Percentiles rank a stretch among this genome's conserved stretches.
These are phyloP conservation scores for Hylyphantes graminicola DNA, from an alignment of 1,140 invertebrate genomes.

Conservation along the genomic window DNA sequence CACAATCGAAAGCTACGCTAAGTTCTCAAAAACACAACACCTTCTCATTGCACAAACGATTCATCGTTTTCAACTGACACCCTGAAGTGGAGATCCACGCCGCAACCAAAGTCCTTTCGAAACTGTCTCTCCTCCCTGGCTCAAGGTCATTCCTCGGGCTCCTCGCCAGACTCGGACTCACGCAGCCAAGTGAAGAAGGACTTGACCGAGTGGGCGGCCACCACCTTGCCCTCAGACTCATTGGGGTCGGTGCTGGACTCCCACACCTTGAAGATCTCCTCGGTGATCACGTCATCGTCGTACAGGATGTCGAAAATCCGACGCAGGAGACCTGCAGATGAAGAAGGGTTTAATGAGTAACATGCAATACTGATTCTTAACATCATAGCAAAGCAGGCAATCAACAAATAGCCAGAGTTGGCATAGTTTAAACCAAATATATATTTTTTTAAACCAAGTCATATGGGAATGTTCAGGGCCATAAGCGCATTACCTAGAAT, in stretches of 20 bases:
- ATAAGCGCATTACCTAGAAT: no score
- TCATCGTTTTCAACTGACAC: slow-evolving; percentile 15
- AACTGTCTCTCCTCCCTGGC: no score
- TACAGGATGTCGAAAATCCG: slow-evolving; percentile 73
- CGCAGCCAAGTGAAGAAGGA: slow-evolving; percentile 74
- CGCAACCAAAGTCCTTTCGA: slow-evolving; percentile 4
- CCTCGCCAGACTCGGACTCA: slow-evolving; percentile 70
- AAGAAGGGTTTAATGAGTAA: background rate
- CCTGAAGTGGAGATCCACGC: slow-evolving; percentile 30
- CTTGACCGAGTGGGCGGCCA: slow-evolving; percentile 72
- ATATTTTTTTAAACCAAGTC: no score
- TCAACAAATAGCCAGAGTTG: no score
- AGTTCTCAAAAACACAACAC: no score
- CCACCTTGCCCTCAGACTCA: slow-evolving; percentile 73
- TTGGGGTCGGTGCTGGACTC: slow-evolving; percentile 69
- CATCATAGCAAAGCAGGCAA: no score
- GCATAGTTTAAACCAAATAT: no score
- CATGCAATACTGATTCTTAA: no score
- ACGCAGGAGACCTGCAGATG: slow-evolving; percentile 69
- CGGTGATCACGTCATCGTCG: slow-evolving; percentile 74
- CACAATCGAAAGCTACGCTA: no score
- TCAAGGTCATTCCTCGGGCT: slow-evolving; percentile 20
- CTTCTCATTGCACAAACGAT: slow-evolving; percentile 36
- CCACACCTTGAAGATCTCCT: slow-evolving; percentile 75
- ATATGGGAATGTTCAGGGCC: no score